A percentile compares a stretch with the other conserved stretches of the same genome.
Conservation (phyloP, 2,797 vertebrate genomes). For the Rhyacichthys aspro region DNA sequence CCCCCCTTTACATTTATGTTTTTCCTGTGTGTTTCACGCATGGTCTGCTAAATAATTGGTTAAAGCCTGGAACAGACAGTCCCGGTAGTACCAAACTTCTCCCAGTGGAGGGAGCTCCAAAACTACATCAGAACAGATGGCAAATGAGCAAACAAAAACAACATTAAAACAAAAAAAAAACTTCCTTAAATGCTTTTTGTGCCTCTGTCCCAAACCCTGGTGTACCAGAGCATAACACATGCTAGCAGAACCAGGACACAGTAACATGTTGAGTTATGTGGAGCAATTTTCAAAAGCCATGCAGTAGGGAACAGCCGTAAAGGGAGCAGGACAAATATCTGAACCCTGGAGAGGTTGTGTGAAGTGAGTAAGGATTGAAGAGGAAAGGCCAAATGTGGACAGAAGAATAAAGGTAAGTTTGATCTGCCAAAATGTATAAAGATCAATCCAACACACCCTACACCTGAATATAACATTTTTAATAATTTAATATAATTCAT, state of each 20-base stretch:
- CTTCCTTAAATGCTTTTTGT: slow-evolving; percentile 27
- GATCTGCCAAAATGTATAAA: slow-evolving; percentile 14
- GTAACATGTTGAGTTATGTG: slow-evolving; percentile 18
- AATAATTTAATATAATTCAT: no score
- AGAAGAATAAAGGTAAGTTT: slow-evolving; percentile 5
- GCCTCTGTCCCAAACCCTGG: slow-evolving; percentile 40
- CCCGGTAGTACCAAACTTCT: slow-evolving; percentile 62
- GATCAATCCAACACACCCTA: neutral
- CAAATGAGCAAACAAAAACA: slow-evolving; percentile 34
- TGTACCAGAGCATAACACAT: slow-evolving; percentile 53
- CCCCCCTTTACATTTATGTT: slow-evolving; percentile 9
- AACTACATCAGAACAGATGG: slow-evolving; percentile 72
- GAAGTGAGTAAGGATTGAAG: slow-evolving; percentile 24
- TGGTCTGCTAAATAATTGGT: slow-evolving; percentile 55
- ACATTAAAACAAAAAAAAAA: slow-evolving; percentile 44
- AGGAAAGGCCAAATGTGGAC: neutral
- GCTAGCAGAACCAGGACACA: slow-evolving; percentile 21
- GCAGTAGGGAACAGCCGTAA: slow-evolving; percentile 35
- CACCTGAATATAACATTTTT: neutral
- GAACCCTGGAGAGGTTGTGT: slow-evolving; percentile 22
- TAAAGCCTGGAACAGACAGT: slow-evolving; percentile 57
- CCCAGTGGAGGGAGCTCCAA: slow-evolving; percentile 62
- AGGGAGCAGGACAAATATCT: slow-evolving; percentile 19
- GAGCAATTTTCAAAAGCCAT: slow-evolving; percentile 50
- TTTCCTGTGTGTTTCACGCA: slow-evolving; percentile 62